These are phyloP conservation scores for Quadroppia sp. DNA, from an alignment of 2,888 invertebrate genomes.

Conservation along the genomic window DNA sequence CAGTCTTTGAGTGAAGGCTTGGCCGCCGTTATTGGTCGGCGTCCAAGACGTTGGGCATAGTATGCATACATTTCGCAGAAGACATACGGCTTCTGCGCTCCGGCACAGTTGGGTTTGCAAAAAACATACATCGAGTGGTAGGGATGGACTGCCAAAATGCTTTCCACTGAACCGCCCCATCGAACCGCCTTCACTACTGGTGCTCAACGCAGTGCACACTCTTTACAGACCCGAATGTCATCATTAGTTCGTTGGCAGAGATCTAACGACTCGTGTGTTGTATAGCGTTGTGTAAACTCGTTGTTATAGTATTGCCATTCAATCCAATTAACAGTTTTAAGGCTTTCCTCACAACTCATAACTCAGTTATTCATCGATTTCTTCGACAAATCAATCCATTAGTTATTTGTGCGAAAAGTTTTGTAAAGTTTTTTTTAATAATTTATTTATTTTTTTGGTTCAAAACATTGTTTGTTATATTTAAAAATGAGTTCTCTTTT, in stretches of 20 bases:
- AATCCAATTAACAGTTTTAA: not conserved
- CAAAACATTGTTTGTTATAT: no score
- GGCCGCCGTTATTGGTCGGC: slow-evolving; percentile 10
- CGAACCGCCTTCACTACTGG: slow-evolving; percentile 21
- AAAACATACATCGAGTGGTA: not conserved
- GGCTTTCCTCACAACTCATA: not conserved
- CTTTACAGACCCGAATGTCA: not conserved
- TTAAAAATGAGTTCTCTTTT: not conserved
- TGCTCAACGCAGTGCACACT: not conserved
- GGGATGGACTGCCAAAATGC: not conserved
- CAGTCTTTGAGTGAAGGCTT: not conserved
- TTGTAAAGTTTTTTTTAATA: not conserved
- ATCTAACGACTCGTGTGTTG: not conserved
- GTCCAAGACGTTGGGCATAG: not conserved
- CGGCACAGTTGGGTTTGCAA: not conserved
- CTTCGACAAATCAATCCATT: not conserved
- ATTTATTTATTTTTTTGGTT: no score
- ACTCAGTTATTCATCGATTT: not conserved
- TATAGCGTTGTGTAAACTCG: not conserved
- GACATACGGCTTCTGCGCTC: not conserved
- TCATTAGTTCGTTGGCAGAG: slow-evolving; percentile 11
- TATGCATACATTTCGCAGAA: not conserved
- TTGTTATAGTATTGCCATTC: not conserved
- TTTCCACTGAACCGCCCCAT: not conserved
- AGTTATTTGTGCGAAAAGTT: not conserved